phyloP scores from a whole-genome alignment of 2,113 vertebrate genomes.

The Kryptolebias marmoratus region DNA sequence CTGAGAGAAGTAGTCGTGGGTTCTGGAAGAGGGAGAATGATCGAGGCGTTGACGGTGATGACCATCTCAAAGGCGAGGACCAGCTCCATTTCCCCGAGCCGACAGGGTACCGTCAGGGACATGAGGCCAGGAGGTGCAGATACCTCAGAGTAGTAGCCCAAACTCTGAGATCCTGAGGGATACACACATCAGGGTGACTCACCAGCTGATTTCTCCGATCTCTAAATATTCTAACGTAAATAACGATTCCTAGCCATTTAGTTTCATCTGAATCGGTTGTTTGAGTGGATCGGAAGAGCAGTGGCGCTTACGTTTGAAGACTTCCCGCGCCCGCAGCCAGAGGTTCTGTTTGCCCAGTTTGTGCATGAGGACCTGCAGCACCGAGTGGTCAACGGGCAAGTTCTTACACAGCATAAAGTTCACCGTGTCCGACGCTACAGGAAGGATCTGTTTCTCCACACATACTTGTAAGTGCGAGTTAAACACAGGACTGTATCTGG shows the following conservation, averaged over 20 bases:
- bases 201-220: not conserved
- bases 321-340: constrained; percentile 88
- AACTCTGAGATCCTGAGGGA: constrained; percentile 82
- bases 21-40: constrained; percentile 74
- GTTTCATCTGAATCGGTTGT: not conserved
- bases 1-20: constrained; percentile 71
- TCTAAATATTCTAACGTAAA: not conserved
- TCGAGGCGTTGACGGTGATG: constrained; percentile 84
- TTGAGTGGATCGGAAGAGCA: too few species aligned
- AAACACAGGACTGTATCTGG: constrained; percentile 84
- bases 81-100: constrained; percentile 90
- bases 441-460: constrained; percentile 84
- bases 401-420: constrained; percentile 89
- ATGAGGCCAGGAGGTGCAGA: constrained; percentile 78
- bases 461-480: constrained; percentile 86
- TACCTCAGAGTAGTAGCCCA: constrained; percentile 84
- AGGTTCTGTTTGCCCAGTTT: constrained; percentile 89
- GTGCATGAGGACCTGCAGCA: constrained; percentile 86
- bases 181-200: not conserved
- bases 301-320: constrained; percentile 89
- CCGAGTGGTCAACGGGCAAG: constrained; percentile 79
- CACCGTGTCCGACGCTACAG: constrained; percentile 84
- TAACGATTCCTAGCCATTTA: too few species aligned
- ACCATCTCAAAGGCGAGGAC: constrained; percentile 90
- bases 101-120: constrained; percentile 82